A percentile compares a stretch with the other conserved stretches of the same genome.
phyloP scores from a whole-genome alignment of 2,888 invertebrate species.

The Cataglyphis altisquamis region DNA sequence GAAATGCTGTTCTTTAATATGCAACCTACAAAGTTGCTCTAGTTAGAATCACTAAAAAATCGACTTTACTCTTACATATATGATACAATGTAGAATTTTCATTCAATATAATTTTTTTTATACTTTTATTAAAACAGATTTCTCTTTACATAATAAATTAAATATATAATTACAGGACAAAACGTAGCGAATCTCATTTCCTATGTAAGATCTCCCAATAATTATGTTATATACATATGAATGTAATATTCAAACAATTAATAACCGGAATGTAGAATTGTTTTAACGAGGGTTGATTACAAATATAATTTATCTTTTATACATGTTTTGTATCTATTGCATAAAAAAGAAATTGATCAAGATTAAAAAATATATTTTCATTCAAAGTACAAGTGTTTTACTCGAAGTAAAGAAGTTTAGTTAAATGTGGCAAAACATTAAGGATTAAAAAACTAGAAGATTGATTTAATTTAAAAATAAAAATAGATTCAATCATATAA shows the following conservation, averaged over 20 bases:
- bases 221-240: conserved; percentile 30
- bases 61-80: conserved; percentile 18
- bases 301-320: background rate
- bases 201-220: conserved; percentile 17
- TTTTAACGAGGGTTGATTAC: conserved; percentile 16
- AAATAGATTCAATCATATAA: background rate
- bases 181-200: background rate
- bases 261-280: conserved; percentile 47
- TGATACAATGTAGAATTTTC: conserved; percentile 26
- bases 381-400: background rate
- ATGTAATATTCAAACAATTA: background rate
- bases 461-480: background rate
- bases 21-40: background rate
- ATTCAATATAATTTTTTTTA: conserved; percentile 1
- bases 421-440: background rate
- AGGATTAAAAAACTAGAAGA: background rate
- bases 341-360: conserved; percentile 15
- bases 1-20: conserved; percentile 19
- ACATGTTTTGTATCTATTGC: conserved; percentile 3
- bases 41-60: background rate
- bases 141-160: conserved; percentile 12
- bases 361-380: conserved; percentile 21
- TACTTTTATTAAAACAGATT: background rate
- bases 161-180: conserved; percentile 34
- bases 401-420: background rate